Evolutionary conservation across 2,113 vertebrate genomes (phyloP).

Genomic region (Agapornis roseicollis): DNA sequence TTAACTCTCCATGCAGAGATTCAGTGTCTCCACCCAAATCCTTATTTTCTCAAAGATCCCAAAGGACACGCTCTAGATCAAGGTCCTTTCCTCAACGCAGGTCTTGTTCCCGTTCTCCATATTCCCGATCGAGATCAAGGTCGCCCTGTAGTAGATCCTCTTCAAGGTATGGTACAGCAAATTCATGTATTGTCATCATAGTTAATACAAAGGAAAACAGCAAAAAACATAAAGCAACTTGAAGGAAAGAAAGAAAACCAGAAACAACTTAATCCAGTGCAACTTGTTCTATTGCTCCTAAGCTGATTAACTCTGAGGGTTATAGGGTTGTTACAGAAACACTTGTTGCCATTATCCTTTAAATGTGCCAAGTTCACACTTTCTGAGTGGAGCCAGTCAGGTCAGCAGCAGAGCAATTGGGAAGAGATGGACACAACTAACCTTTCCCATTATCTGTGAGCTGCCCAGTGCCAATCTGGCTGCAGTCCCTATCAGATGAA

Average conservation of each 20-base stretch:
- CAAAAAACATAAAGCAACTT: not conserved
- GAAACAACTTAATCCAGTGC: not conserved
- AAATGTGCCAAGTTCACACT: conserved; percentile 10
- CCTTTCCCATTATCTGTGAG: conserved; percentile 52
- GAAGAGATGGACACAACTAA: conserved; percentile 48
- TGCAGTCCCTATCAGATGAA: conserved; percentile 43
- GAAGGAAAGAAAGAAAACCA: not conserved
- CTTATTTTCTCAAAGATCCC: conserved; percentile 87
- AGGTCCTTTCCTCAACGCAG: conserved; percentile 84
- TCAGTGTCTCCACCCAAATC: conserved; percentile 90
- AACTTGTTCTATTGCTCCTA: not conserved
- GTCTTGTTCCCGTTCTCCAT: conserved; percentile 88
- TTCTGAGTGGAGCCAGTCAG: not conserved
- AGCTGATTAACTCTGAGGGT: not conserved
- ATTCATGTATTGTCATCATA: not conserved
- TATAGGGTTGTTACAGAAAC: not conserved
- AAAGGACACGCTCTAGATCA: conserved; percentile 83
- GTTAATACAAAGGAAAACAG: not conserved
- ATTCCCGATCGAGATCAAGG: conserved; percentile 91
- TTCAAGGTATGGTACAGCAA: conserved; percentile 83
- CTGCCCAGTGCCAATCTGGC: conserved; percentile 25
- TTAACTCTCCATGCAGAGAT: conserved; percentile 92
- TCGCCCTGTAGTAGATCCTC: conserved; percentile 90
- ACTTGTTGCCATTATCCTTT: conserved; percentile 1
- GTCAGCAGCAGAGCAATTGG: conserved; percentile 40